phyloP scores from a whole-genome alignment of 2,797 vertebrate genomes.

The Neosilurus mollespiculum region DNA sequence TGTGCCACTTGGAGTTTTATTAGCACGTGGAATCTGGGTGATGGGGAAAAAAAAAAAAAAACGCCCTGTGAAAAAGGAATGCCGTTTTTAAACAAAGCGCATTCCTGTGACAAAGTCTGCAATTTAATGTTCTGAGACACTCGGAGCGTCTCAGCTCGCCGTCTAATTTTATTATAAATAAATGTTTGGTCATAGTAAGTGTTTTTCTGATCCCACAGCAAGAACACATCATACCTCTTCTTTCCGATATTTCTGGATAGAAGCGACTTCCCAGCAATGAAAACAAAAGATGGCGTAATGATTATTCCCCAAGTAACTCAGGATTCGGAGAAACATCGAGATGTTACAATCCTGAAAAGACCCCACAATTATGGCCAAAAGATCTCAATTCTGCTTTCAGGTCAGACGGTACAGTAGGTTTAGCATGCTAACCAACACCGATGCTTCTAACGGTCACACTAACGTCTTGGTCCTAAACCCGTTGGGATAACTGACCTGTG shows the following conservation, averaged over 20 bases:
- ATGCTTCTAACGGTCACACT: neutral
- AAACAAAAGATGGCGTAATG: neutral
- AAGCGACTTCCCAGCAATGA: conserved; percentile 37
- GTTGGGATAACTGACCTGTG: neutral
- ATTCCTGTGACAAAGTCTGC: conserved; percentile 61
- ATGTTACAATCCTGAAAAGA: neutral
- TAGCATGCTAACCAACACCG: neutral
- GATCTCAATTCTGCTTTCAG: neutral
- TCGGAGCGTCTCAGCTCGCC: conserved; percentile 49
- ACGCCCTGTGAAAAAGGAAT: conserved; percentile 48
- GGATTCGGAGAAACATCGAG: neutral
- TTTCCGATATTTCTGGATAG: neutral
- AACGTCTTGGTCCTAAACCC: neutral
- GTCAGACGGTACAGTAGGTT: neutral
- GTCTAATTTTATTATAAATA: conserved; percentile 51
- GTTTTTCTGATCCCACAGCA: conserved; percentile 64
- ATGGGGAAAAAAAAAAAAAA: conserved; percentile 44
- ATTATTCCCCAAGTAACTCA: neutral
- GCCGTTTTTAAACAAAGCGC: conserved; percentile 55
- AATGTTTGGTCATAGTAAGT: conserved; percentile 69
- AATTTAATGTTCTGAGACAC: conserved; percentile 50
- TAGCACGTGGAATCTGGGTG: conserved; percentile 37
- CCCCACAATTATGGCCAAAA: neutral
- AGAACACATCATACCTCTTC: neutral
- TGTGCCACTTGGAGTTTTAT: conserved; percentile 30